phyloP scores from a whole-genome alignment of 1,140 invertebrate genomes.

The Proales similis region DNA sequence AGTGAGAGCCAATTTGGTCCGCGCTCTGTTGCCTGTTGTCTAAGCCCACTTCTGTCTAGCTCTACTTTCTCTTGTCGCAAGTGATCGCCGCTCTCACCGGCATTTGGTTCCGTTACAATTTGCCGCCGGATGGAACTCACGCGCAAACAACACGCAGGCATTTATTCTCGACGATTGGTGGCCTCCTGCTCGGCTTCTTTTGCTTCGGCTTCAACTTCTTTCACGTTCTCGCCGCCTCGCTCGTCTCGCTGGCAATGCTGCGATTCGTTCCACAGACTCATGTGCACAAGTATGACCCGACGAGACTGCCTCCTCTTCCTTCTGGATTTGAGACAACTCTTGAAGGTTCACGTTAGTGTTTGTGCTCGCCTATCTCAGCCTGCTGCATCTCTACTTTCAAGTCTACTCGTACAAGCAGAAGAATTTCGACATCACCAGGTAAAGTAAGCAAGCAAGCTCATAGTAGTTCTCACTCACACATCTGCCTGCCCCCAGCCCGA shows the following conservation, averaged over 20 bases:
- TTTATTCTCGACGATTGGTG: neutral
- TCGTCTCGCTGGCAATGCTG: neutral
- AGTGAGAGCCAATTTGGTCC: too few relatives aligned
- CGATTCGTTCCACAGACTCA: neutral
- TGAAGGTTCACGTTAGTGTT: slow-evolving; percentile 14
- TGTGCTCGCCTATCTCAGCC: slow-evolving; percentile 10
- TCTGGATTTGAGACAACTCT: neutral
- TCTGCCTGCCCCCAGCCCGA: slow-evolving; percentile 58
- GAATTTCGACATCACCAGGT: slow-evolving; percentile 81
- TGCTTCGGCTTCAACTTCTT: slow-evolving; percentile 8
- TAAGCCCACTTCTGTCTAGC: slow-evolving; percentile 7
- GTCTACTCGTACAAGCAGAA: slow-evolving; percentile 78
- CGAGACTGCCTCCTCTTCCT: neutral
- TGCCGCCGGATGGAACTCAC: neutral
- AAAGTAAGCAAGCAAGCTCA: slow-evolving; percentile 37
- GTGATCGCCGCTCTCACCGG: slow-evolving; percentile 4
- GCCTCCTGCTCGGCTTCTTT: slow-evolving; percentile 8
- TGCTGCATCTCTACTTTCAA: slow-evolving; percentile 27
- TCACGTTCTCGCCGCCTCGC: neutral
- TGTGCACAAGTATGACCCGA: slow-evolving; percentile 15
- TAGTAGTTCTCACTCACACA: neutral
- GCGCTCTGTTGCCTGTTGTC: too few relatives aligned
- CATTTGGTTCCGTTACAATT: neutral
- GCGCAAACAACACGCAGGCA: too few relatives aligned
- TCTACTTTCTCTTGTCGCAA: slow-evolving; percentile 21